Conservation (phyloP, 53 echinoderm and acorn worm genomes). For the Henricia sp. region DNA sequence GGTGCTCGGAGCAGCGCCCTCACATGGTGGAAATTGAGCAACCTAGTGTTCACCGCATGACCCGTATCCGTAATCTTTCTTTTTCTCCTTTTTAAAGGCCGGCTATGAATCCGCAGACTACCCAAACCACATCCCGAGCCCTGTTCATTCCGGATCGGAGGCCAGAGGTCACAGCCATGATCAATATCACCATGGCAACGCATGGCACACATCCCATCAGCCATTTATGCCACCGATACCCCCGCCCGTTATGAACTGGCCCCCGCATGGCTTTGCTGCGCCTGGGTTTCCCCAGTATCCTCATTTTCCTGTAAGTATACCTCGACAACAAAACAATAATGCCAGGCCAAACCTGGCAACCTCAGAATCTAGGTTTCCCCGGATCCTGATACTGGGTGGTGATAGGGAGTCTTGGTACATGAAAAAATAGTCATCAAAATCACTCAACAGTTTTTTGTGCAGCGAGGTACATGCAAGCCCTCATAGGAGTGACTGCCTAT, state of each 20-base stretch:
- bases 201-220: background rate
- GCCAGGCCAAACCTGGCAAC: no score
- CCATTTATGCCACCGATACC: constrained; percentile 26
- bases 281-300: constrained; percentile 30
- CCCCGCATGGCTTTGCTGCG: constrained; percentile 38
- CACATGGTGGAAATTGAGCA: no score
- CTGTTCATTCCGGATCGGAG: constrained; percentile 55
- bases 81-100: constrained; percentile 41
- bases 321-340: no score
- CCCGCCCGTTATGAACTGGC: constrained; percentile 37
- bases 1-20: no score
- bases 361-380: no score
- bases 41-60: background rate
- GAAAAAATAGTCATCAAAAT: no score
- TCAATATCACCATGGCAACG: background rate
- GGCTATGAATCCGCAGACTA: constrained; percentile 78
- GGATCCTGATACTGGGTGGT: no score
- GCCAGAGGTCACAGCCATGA: constrained; percentile 20
- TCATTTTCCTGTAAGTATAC: constrained; percentile 21
- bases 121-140: constrained; percentile 53
- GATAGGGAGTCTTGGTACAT: no score
- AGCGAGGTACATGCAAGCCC: no score
- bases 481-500: no score
- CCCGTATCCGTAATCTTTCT: background rate
- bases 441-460: no score